Base-by-base conservation (phyloP, 1,140 invertebrate genomes). In the Drosophila yakuba region DNA sequence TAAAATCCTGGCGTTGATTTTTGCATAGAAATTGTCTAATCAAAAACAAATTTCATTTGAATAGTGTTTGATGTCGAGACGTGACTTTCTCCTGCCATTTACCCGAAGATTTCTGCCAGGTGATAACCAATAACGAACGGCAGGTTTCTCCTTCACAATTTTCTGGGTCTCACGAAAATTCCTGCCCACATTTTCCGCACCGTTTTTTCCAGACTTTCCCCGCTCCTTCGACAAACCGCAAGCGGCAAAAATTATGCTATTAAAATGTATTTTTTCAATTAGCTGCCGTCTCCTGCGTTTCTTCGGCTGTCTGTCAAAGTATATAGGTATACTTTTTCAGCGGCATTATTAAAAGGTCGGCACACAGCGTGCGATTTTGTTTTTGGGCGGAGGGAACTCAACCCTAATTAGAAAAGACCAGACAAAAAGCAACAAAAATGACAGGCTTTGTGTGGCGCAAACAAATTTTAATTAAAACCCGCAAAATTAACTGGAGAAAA, bases 401-500 rank as follows among this genome's bases (percentile, higher is more conserved):
- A 72, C 68, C 68, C 68, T 72, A 71, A 72, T 72, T 71, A 72
- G 66, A 71, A 69, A 72, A 50, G 43, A 71, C 64, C 66, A 71
- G 66, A 58, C 36, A 15, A 48, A 71, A 57, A 41, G 67, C 51
- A 28, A 38, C 50, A 55, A 71, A 71, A 57, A 56, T 25, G 15
- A 20, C 43, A 50, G 68, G 44, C 66, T 72, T 72, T 72, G 54
- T 71, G 43, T 58, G 66, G 52, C 6, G 66, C 64, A 72, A 72
- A 72, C 68, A 72, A 72, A 72, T 72, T 72, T 72, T 72, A 72
- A 72, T 72, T 72, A 72, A 71, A 69, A 72, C 68, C 68, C 68
- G 36, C 68, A 72, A 71, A 72, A 72, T 72, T 71, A 72, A 72
- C 64, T 72, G 44, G 20, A 71, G 67, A 71, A 72, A 71, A 72